These are phyloP conservation scores for Mongoloraphidia duomilia DNA, from an alignment of 2,888 invertebrate species.

Conservation along the genomic window DNA sequence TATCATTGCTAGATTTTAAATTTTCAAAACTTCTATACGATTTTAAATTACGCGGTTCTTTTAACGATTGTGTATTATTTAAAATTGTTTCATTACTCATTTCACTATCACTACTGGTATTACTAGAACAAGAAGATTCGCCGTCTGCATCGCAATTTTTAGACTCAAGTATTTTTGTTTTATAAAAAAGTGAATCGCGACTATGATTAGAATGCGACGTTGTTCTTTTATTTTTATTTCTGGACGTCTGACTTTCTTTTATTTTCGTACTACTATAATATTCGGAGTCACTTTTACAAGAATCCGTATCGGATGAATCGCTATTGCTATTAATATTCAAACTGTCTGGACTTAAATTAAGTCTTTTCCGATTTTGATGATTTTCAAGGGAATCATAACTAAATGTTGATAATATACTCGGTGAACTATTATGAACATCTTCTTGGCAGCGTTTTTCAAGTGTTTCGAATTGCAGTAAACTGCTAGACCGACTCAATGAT, in stretches of 20 bases:
- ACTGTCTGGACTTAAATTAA: conserved; percentile 34
- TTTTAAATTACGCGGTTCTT: conserved; percentile 22
- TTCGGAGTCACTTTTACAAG: not conserved
- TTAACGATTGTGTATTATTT: conserved; percentile 23
- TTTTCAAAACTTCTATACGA: conserved; percentile 31
- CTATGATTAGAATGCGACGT: conserved; percentile 3
- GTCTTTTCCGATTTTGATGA: conserved; percentile 24
- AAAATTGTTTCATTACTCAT: conserved; percentile 24
- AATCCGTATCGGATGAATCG: conserved; percentile 23
- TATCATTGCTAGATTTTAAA: conserved; percentile 18
- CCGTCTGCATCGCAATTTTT: conserved; percentile 20
- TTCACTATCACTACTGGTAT: conserved; percentile 21
- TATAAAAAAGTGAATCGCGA: conserved; percentile 20
- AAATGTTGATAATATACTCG: conserved; percentile 35
- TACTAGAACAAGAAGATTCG: conserved; percentile 30
- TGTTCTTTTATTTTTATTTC: conserved; percentile 11
- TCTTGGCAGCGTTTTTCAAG: conserved; percentile 54
- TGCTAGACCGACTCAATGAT: conserved; percentile 63
- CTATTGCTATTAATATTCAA: conserved; percentile 26
- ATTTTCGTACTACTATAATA: conserved; percentile 25
- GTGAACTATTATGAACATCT: conserved; percentile 29
- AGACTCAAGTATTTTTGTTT: conserved; percentile 22
- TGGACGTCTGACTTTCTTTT: conserved; percentile 17
- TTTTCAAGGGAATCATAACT: conserved; percentile 38
- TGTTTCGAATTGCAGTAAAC: conserved; percentile 72